These are phyloP conservation scores for Piscicola geometra DNA, from an alignment of 2,888 invertebrate genomes.

Conservation along the genomic window DNA sequence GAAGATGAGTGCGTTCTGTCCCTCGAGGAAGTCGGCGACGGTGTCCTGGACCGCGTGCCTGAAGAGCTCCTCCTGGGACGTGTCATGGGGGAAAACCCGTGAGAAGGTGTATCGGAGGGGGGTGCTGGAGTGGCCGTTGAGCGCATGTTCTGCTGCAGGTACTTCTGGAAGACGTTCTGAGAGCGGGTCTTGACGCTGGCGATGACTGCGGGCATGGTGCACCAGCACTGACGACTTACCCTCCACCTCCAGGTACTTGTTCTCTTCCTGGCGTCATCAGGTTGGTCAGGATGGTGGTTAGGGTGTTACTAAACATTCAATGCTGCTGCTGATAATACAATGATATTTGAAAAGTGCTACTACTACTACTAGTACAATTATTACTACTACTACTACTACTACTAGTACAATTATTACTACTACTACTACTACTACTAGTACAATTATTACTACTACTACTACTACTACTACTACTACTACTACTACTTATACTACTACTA, in stretches of 20 bases:
- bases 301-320: constrained; percentile 3
- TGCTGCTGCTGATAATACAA: no score
- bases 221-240: constrained; percentile 18
- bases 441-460: no score
- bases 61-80: constrained; percentile 60
- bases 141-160: constrained; percentile 29
- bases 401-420: no score
- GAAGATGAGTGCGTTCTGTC: constrained; percentile 71
- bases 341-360: constrained; percentile 19
- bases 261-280: background rate
- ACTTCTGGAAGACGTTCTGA: constrained; percentile 48
- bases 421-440: no score
- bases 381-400: no score
- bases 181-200: constrained; percentile 51
- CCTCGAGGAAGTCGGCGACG: constrained; percentile 62
- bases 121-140: no score
- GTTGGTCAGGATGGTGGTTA: background rate
- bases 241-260: constrained; percentile 48
- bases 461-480: no score
- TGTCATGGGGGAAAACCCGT: constrained; percentile 45
- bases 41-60: constrained; percentile 63
- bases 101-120: background rate
- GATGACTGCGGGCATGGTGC: constrained; percentile 49
- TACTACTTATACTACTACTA: no score
- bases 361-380: no score